Base-by-base conservation (phyloP, 2,113 vertebrate species). In the Channa maculata region DNA sequence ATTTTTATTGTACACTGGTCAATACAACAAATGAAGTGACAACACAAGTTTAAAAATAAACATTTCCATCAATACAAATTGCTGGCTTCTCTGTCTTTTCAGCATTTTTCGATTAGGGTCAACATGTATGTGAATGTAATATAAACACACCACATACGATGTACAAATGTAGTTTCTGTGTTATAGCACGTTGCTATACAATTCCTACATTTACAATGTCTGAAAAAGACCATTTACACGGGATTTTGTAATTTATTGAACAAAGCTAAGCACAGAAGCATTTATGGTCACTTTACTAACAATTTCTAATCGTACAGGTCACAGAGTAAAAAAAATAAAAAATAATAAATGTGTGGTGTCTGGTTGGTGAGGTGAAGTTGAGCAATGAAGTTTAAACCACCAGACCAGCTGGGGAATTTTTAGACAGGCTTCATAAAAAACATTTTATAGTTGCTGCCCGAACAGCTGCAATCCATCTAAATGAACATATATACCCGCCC, bases 351-450 rank as follows among this genome's bases (percentile, higher is more conserved):
- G 2, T 68, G 55, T 46, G 2, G 11, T 38, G 46, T 36, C n/a
- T 37, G n/a, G 46, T 55, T 37, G 13, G 5, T 46, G 10, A 58
- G 12, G 7, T 0, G 37, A 66, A 10, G 9, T 14, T 8, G 43
- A 80, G 44, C 54, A 24, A 1, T 12, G 5, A 49, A 33, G 51
- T 66, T 71, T 9, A 70, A 49, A 43, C 3, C 37, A 73, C 64
- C 86, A 90, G 79, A 71, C 88, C 88, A 85, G 88, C 88, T 88
- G 86, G 82, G 48, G 4, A n/a, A 45, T 64, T 65, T 24, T n/a
- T 50, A 0, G 2, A 66, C 38, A 33, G 8, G 11, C 52, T 74
- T 48, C 62, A 46, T 49, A 49, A 72, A 78, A 72, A 11, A n/a
- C 1, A 0, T 24, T 24, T 24, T 24, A 24, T 24, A 52, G 38